phyloP scores from a whole-genome alignment of 2,888 invertebrate species.

The Candidula unifasciata region DNA sequence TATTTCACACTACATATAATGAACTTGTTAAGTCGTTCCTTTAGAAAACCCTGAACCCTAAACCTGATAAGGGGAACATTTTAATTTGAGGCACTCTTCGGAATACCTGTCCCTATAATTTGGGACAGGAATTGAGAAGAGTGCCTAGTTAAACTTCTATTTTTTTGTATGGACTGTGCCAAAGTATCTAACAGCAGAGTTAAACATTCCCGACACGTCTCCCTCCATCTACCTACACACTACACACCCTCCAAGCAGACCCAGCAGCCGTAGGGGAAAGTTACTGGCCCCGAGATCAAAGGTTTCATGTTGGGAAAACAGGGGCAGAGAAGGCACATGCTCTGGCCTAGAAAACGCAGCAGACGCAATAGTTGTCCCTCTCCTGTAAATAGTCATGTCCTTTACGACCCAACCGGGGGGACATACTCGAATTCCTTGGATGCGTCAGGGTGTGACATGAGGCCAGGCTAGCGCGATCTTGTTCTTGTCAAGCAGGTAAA shows the following conservation, averaged over 20 bases:
- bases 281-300: constrained; percentile 33
- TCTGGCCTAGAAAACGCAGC: neutral
- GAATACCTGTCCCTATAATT: too few species aligned
- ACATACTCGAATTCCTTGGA: constrained; percentile 21
- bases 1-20: too few species aligned
- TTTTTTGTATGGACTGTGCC: too few species aligned
- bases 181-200: neutral
- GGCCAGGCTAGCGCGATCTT: constrained; percentile 21
- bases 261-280: neutral
- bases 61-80: too few species aligned
- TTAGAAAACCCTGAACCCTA: too few species aligned
- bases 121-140: too few species aligned
- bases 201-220: neutral
- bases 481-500: constrained; percentile 31
- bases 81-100: too few species aligned
- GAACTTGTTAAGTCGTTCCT: too few species aligned
- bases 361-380: neutral
- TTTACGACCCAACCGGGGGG: neutral
- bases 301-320: neutral
- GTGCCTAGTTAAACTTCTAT: too few species aligned
- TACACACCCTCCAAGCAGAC: neutral
- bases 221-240: too few species aligned
- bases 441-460: constrained; percentile 40
- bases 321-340: neutral
- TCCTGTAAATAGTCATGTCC: constrained; percentile 37